A percentile compares a stretch with the other conserved stretches of the same genome.
phyloP scores from a whole-genome alignment of 2,888 invertebrate genomes.

The Apocheima hispidaria region DNA sequence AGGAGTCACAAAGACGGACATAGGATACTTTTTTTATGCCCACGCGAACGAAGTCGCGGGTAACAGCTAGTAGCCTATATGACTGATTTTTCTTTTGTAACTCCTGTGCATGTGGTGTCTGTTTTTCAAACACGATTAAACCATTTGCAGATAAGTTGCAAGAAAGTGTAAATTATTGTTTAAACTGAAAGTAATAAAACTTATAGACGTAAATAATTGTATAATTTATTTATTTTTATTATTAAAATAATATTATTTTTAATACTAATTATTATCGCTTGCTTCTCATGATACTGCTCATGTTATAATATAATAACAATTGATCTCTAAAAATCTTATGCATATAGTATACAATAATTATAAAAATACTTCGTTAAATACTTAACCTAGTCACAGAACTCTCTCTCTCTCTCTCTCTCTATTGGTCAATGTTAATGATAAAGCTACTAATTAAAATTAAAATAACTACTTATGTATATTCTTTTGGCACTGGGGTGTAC shows the following conservation, averaged over 20 bases:
- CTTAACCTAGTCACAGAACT: neutral
- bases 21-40: no score
- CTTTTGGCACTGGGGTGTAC: conserved; percentile 71
- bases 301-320: neutral
- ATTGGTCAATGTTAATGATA: neutral
- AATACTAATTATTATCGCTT: neutral
- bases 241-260: neutral
- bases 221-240: neutral
- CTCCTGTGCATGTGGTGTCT: no score
- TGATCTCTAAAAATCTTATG: neutral
- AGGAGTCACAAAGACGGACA: no score
- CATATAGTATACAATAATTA: neutral
- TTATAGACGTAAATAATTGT: neutral
- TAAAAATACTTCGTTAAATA: neutral
- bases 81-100: no score
- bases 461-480: conserved; percentile 43
- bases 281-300: neutral
- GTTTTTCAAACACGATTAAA: no score
- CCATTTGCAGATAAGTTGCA: neutral
- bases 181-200: neutral
- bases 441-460: neutral
- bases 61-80: no score
- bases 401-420: neutral
- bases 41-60: no score
- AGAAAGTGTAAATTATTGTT: neutral